A percentile compares a stretch with the other conserved stretches of the same genome.
phyloP scores from a whole-genome alignment of 1,140 invertebrate genomes.

The Lanistes nyassanus region DNA sequence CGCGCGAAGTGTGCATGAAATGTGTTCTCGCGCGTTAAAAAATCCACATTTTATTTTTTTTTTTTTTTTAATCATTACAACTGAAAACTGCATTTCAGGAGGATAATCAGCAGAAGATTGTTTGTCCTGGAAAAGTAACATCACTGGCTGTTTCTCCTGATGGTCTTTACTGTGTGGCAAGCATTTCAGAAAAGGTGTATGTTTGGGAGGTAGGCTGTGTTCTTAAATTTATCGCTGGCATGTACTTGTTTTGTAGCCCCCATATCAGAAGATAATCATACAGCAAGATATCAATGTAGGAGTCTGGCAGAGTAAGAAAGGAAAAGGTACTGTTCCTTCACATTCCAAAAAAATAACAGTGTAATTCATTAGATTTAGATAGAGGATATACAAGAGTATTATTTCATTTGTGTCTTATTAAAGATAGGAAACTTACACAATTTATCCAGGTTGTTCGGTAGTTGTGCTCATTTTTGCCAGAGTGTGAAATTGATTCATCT shows the following conservation, averaged over 20 bases:
- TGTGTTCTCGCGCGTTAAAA: too few species aligned
- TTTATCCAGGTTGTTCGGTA: too few species aligned
- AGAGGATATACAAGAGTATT: neutral
- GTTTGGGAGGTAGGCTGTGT: slow-evolving; percentile 78
- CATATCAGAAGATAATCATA: too few species aligned
- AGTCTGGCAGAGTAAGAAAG: neutral
- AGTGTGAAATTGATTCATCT: neutral
- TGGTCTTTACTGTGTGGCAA: slow-evolving; percentile 78
- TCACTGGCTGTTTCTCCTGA: slow-evolving; percentile 77
- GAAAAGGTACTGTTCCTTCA: neutral
- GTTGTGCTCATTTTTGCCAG: too few species aligned
- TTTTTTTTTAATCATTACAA: neutral
- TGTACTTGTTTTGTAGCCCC: neutral
- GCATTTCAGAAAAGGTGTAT: slow-evolving; percentile 83
- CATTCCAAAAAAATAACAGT: too few species aligned
- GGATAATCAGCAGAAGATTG: slow-evolving; percentile 71
- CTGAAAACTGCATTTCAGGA: slow-evolving; percentile 47
- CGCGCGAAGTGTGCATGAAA: too few species aligned
- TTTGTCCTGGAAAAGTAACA: slow-evolving; percentile 81
- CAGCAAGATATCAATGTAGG: too few species aligned
- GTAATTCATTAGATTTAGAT: neutral
- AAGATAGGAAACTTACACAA: too few species aligned
- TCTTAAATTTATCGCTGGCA: too few species aligned
- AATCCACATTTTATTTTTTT: neutral
- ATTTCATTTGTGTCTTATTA: too few species aligned